Base-by-base conservation (phyloP, 2,888 invertebrate species). In the Resseliella maxima region DNA sequence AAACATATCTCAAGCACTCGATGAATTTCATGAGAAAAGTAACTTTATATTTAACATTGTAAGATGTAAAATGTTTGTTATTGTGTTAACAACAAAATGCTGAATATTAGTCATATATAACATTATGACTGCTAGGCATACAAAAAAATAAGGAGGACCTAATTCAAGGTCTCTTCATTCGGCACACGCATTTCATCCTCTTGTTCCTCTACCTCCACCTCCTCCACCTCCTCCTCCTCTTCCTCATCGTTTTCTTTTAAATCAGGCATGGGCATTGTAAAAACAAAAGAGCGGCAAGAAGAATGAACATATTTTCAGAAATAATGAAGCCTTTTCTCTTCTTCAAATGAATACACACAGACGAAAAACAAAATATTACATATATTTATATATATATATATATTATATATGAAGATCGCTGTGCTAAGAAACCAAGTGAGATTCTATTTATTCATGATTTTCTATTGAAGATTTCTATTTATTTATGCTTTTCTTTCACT, bases 381-480 rank as follows among this genome's bases (percentile, higher is more conserved):
- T 12, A 41, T 41, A 41, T 41, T 41, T 12, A 41, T 12, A 41
- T 12, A 41, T 41, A 41, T 18, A 50, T 18, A 50, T 18, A 50
- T 18, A 18, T 5, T 12, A 12, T 41, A 50, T 8, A 15, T 15
- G 46, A 59, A 59, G 27, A 24, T 59, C 35, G 0, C 15, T 72
- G 2, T 12, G 12, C 21, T n/a, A 15, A 72, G 31, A 72, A 72
- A 5, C 18, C 72, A 15, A 72, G 31, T 31, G 72, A 35, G 24
- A 41, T 41, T 8, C 41, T 41, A 5, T 41, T 41, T n/a, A n/a
- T 41, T 41, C 41, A 41, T 5, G 6, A 41, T 41, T 41, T 41
- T 12, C 59, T 31, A 72, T 72, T 72, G 72, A 72, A 41, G 31
- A 31, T 72, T 72, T 72, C 72, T 72, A 72, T 31, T 72, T 72